Conservation (phyloP, 2,888 invertebrate species). For the Ormyrus rosae region DNA sequence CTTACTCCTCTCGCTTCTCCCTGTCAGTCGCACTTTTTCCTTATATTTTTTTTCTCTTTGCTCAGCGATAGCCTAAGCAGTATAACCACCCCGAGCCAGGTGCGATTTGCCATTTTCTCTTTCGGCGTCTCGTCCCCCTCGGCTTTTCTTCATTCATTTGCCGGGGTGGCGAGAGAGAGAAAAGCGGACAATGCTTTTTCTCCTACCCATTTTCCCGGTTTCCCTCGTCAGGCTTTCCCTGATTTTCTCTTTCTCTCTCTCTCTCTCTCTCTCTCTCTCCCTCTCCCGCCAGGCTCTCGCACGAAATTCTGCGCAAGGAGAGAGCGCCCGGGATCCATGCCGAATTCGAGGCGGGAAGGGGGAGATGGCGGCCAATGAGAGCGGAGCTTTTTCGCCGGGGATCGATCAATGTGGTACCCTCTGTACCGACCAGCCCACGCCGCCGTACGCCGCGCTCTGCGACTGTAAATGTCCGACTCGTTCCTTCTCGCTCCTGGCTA, state of each 20-base stretch:
- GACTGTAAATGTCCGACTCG: background rate
- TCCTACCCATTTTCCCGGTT: conserved; percentile 45
- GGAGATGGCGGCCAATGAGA: conserved; percentile 69
- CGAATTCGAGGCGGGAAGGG: conserved; percentile 56
- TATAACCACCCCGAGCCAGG: conserved; percentile 6
- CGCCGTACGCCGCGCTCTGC: conserved; percentile 6
- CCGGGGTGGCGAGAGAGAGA: conserved; percentile 12
- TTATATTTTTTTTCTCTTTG: conserved; percentile 54
- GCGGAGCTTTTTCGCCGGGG: conserved; percentile 64
- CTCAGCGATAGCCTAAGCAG: conserved; percentile 16
- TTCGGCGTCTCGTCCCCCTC: conserved; percentile 12
- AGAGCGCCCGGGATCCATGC: conserved; percentile 62
- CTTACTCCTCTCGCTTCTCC: conserved; percentile 42
- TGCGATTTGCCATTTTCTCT: conserved; percentile 48
- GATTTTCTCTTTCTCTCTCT: conserved; percentile 40
- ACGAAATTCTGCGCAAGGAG: conserved; percentile 57
- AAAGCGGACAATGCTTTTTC: conserved; percentile 42
- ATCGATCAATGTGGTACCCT: conserved; percentile 74
- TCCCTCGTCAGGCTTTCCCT: conserved; percentile 42
- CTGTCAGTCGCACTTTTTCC: background rate
- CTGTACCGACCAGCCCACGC: conserved; percentile 69
- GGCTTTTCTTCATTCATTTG: conserved; percentile 48
- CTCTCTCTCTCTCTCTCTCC: conserved; percentile 1
- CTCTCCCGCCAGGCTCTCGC: conserved; percentile 10
- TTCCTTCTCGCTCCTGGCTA: conserved; percentile 38